Conservation (phyloP, 2,888 invertebrate genomes). For the Cremastinae sp. region DNA sequence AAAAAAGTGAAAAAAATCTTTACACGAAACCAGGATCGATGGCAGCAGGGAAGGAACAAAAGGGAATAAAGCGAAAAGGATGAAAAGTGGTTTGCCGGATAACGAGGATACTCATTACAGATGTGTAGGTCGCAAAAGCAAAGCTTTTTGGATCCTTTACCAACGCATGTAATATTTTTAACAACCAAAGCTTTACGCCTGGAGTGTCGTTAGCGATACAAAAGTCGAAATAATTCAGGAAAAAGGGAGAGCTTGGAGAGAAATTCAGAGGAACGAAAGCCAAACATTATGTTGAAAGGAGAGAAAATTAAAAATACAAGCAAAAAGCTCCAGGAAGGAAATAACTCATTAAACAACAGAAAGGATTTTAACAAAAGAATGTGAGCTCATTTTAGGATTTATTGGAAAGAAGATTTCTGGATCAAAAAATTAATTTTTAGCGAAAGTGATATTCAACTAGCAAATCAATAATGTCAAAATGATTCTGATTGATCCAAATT, state of each 20-base stretch:
- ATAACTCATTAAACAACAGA: too few relatives aligned
- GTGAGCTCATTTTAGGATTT: too few relatives aligned
- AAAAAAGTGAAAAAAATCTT: constrained; percentile 20
- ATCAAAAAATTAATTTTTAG: too few relatives aligned
- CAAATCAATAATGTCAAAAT: too few relatives aligned
- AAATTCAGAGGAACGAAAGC: not conserved
- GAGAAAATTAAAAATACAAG: not conserved
- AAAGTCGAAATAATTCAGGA: not conserved
- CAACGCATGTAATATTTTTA: constrained; percentile 1
- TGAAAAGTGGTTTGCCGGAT: constrained; percentile 21
- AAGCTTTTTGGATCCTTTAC: constrained; percentile 6
- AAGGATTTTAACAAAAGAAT: too few relatives aligned
- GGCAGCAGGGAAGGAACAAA: constrained; percentile 24
- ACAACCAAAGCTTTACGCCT: not conserved
- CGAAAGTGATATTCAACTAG: too few relatives aligned
- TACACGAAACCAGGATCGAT: constrained; percentile 5
- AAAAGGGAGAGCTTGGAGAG: not conserved
- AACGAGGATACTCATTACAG: constrained; percentile 19
- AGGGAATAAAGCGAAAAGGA: constrained; percentile 18
- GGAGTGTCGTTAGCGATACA: not conserved
- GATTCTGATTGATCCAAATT: too few relatives aligned
- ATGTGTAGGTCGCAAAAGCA: constrained; percentile 30
- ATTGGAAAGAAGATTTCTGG: too few relatives aligned
- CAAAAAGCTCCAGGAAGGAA: not conserved
- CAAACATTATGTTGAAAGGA: not conserved